These are phyloP conservation scores for Ephydatia muelleri DNA, from an alignment of 37 sponge, comb jelly and placozoan genomes.

Conservation along the genomic window DNA sequence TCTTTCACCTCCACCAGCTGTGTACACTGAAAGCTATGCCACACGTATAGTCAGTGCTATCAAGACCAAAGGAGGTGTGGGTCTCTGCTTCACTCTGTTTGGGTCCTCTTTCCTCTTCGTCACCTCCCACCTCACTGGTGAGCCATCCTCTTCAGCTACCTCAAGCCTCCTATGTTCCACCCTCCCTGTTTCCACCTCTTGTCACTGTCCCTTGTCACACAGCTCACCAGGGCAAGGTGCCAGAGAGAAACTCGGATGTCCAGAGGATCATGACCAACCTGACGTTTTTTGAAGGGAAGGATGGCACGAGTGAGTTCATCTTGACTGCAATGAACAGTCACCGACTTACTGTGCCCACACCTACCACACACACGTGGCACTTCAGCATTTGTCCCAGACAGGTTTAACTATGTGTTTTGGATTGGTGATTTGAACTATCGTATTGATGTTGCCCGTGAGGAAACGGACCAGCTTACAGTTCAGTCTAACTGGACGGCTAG, in stretches of 20 bases:
- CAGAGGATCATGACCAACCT: constrained; percentile 55
- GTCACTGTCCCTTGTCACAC: not conserved
- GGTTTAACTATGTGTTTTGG: constrained; percentile 90
- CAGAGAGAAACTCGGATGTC: constrained; percentile 72
- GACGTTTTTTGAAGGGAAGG: constrained; percentile 12
- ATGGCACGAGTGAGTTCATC: constrained; percentile 1
- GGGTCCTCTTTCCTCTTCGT: constrained; percentile 91
- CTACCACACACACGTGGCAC: not conserved
- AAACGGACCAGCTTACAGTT: constrained; percentile 29
- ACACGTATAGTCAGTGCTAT: constrained; percentile 72
- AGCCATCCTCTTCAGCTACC: not conserved
- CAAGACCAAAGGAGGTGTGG: constrained; percentile 90
- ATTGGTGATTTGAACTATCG: constrained; percentile 93
- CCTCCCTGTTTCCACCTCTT: no score
- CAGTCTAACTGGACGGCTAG: constrained; percentile 63
- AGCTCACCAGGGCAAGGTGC: constrained; percentile 63
- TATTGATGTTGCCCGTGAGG: constrained; percentile 46
- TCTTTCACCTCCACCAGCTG: constrained; percentile 55
- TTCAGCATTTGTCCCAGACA: not conserved
- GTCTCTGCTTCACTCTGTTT: constrained; percentile 77
- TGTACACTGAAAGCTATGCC: constrained; percentile 44
- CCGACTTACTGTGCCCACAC: not conserved
- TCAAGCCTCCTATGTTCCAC: not conserved
- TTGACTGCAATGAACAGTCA: not conserved
- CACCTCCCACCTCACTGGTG: constrained; percentile 90